These are phyloP conservation scores for Cotesia vestalis DNA, from an alignment of 1,140 invertebrate species.

Conservation along the genomic window DNA sequence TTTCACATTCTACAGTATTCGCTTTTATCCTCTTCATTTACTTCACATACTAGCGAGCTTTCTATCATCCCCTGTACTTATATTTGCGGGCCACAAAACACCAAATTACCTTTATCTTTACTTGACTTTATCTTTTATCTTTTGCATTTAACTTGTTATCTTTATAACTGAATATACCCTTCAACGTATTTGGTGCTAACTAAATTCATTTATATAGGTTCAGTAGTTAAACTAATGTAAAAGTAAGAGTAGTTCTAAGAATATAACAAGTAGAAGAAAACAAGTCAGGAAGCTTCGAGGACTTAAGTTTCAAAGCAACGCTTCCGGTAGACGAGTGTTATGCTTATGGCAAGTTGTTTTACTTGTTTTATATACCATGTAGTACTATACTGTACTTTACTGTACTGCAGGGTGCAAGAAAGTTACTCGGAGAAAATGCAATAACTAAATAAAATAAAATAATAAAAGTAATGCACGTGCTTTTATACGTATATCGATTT, in stretches of 20 bases:
- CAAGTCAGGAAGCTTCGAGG: background rate
- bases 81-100: background rate
- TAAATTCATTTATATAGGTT: background rate
- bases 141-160: background rate
- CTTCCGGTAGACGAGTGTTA: background rate
- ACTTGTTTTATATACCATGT: background rate
- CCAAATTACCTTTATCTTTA: background rate
- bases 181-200: conserved; percentile 18
- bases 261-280: background rate
- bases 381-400: background rate
- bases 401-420: conserved; percentile 11
- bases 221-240: background rate
- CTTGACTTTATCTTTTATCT: background rate
- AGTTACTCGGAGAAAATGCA: conserved; percentile 4
- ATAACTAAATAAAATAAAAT: conserved; percentile 15
- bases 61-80: background rate
- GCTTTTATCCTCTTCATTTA: conserved; percentile 5
- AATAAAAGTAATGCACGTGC: conserved; percentile 2
- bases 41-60: background rate
- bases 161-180: conserved; percentile 27
- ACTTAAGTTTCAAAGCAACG: conserved; percentile 9
- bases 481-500: conserved; percentile 22
- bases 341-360: background rate
- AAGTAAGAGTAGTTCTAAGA: background rate
- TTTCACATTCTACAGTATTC: background rate